Evolutionary conservation across 2,113 vertebrate species (phyloP), one percentile per base, ranked within the genome.

Genomic region (Pavo muticus): DNA sequence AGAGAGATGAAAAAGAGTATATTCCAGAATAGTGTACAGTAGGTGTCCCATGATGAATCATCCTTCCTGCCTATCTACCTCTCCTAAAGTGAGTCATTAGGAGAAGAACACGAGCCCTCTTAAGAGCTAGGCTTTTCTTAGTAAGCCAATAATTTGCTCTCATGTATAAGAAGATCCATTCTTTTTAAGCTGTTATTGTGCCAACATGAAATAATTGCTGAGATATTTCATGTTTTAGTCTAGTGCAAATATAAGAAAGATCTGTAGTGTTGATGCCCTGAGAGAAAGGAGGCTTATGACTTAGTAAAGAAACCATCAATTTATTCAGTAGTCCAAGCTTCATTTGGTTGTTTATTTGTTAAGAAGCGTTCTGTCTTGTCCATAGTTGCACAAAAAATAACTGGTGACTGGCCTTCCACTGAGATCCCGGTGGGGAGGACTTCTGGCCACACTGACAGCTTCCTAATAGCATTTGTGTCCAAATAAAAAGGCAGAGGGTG

Each of bases 11-110:
- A 92, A 84, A 94, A 90, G 95, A 97, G 95, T 83, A 69, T 75
- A 94, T 95, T 96, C 94, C 87, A 94, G 92, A 97, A 96, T 87
- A 96, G 95, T 88, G 93, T 94, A 95, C 88, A 96, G 95, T 96
- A 95, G 93, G 95, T 96, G 95, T 97, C 95, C 94, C 8, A 0
- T 0, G 56, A 94, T 97, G 97, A 97, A 91, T 97, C 97, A 96
- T 92, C 81, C 87, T 96, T 96, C 95, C 96, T 96, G 93, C 91
- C 60, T 94, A 92, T 96, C 84, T 95, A 93, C 92, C 94, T 96
- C 96, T 94, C 90, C 69, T 84, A 21, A 94, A 97, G 91, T 97
- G 96, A 97, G 93, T 97, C 97, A 97, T 93, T 96, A 93, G 88
- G 65, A 96, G 84, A 96, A 92, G 79, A 97, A 96, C 91, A 90